Percentiles rank a stretch among this genome's conserved stretches.
Evolutionary conservation across 2,113 vertebrate species (phyloP).

Genomic region (Xenotilapia leptura): DNA sequence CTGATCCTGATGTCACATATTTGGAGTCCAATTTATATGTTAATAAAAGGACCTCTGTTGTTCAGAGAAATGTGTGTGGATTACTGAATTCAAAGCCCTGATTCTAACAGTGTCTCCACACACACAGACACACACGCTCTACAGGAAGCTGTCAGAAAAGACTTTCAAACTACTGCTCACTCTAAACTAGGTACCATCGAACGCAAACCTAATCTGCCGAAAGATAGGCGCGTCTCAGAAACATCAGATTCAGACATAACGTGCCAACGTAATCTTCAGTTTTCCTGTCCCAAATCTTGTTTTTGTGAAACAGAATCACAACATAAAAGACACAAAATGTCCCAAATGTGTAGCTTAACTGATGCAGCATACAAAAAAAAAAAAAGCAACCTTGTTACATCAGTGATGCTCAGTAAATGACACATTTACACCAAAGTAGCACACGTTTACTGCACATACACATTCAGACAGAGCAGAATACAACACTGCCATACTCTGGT

Average conservation of each 20-base stretch:
- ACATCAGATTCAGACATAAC: neutral
- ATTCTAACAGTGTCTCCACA: neutral
- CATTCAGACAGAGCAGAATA: constrained; percentile 42
- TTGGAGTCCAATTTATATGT: neutral
- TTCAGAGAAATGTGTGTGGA: neutral
- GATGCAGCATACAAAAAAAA: neutral
- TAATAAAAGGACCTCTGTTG: neutral
- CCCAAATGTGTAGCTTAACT: neutral
- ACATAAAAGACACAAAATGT: constrained; percentile 11
- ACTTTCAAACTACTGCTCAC: neutral
- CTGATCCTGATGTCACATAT: neutral
- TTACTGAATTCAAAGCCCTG: neutral
- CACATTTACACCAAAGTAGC: neutral
- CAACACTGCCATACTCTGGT: constrained; percentile 37
- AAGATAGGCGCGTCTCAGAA: neutral
- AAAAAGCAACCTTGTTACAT: constrained; percentile 1
- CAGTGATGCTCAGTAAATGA: neutral
- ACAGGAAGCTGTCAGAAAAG: neutral
- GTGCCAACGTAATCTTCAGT: neutral
- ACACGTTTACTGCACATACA: constrained; percentile 12
- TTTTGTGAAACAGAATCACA: neutral
- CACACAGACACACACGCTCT: neutral
- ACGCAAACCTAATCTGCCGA: neutral
- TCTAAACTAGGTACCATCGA: neutral
- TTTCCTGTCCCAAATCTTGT: neutral